Evolutionary conservation across 1,140 invertebrate species (phyloP).

Genomic region (Drosophila seguyi): DNA sequence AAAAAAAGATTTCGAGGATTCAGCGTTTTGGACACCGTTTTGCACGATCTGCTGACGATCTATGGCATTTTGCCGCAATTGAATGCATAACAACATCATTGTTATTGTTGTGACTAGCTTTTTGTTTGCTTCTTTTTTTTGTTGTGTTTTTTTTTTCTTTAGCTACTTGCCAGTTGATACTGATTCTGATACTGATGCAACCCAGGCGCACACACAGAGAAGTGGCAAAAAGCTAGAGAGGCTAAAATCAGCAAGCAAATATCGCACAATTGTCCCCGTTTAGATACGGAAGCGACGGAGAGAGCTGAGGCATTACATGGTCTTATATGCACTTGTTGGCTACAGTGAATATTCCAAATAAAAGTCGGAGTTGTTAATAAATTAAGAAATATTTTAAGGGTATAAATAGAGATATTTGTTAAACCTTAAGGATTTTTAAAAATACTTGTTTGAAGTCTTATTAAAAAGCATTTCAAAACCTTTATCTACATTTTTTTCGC

Average conservation of each 20-base stretch:
- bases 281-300: constrained; percentile 36
- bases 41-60: constrained; percentile 15
- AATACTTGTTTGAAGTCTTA: neutral
- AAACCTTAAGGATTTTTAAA: too few species aligned
- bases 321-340: constrained; percentile 5
- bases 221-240: constrained; percentile 18
- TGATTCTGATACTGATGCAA: constrained; percentile 11
- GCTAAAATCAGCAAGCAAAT: constrained; percentile 21
- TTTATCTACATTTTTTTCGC: neutral
- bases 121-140: neutral
- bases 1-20: constrained; percentile 11
- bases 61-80: constrained; percentile 21
- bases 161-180: constrained; percentile 5
- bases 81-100: constrained; percentile 12
- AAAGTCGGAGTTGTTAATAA: too few species aligned
- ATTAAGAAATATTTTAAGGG: too few species aligned
- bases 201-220: neutral
- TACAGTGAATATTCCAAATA: constrained; percentile 10
- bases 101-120: constrained; percentile 12
- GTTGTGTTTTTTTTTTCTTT: neutral
- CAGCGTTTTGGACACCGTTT: constrained; percentile 10
- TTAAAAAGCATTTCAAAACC: neutral
- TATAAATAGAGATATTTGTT: too few species aligned
- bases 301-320: constrained; percentile 15
- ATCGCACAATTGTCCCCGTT: constrained; percentile 29